A percentile compares a stretch with the other conserved stretches of the same genome.
phyloP scores from a whole-genome alignment of 2,888 invertebrate genomes.

The Sinelater perroti region DNA sequence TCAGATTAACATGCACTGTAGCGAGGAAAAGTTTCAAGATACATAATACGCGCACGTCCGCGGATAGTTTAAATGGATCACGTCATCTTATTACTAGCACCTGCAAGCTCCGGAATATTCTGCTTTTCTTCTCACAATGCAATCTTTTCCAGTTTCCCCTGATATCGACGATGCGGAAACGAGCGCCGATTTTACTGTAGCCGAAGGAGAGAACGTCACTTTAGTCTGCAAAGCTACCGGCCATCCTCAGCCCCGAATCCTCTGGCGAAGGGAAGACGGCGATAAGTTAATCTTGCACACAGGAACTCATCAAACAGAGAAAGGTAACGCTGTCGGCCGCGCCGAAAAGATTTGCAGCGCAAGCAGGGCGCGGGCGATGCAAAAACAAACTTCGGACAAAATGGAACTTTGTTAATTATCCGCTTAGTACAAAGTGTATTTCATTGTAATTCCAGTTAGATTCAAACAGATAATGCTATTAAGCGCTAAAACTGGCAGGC shows the following conservation, averaged over 20 bases:
- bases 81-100: conserved; percentile 2
- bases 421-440: conserved; percentile 21
- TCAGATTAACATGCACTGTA: conserved; percentile 6
- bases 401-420: conserved; percentile 23
- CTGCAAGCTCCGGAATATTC: conserved; percentile 10
- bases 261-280: conserved; percentile 69
- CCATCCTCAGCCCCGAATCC: conserved; percentile 66
- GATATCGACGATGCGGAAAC: conserved; percentile 69
- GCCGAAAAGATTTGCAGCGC: too few species aligned
- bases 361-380: not conserved
- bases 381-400: conserved; percentile 12
- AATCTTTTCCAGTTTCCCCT: conserved; percentile 65
- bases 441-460: conserved; percentile 23
- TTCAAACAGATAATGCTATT: conserved; percentile 21
- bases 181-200: conserved; percentile 67
- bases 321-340: conserved; percentile 15
- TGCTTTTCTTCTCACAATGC: conserved; percentile 9
- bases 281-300: conserved; percentile 55
- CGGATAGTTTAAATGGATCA: conserved; percentile 12
- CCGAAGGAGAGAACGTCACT: conserved; percentile 70
- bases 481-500: conserved; percentile 22
- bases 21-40: not conserved
- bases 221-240: conserved; percentile 67
- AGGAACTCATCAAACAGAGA: conserved; percentile 25
- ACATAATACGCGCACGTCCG: conserved; percentile 10